Percentiles rank a stretch among this genome's conserved stretches.
Conservation (phyloP, 2,888 invertebrate genomes). For the Hydroisotoma schaefferi region DNA sequence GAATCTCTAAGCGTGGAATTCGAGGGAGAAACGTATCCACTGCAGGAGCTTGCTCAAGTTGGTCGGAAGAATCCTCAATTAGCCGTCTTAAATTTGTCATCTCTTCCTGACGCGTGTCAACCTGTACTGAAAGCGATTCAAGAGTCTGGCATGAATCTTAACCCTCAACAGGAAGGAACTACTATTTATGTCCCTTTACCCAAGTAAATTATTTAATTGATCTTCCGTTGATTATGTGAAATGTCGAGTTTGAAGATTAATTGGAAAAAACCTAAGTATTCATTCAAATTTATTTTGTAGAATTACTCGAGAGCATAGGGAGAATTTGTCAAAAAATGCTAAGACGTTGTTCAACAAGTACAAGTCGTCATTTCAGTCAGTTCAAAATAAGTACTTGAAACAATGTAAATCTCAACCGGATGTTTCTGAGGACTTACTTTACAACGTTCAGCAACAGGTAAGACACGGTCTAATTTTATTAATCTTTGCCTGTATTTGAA, state of each 20-base stretch:
- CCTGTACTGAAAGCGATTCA: constrained; percentile 70
- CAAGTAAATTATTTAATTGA: constrained; percentile 59
- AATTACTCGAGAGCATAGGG: constrained; percentile 89
- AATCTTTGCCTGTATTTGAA: no score
- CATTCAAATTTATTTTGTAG: constrained; percentile 53
- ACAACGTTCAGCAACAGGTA: constrained; percentile 62
- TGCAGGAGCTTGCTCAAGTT: constrained; percentile 86
- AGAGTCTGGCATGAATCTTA: constrained; percentile 82
- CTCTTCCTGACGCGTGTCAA: constrained; percentile 82
- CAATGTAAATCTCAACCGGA: constrained; percentile 67
- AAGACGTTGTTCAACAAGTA: constrained; percentile 75
- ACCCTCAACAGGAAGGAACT: constrained; percentile 92
- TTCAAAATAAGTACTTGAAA: constrained; percentile 69
- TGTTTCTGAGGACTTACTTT: constrained; percentile 67
- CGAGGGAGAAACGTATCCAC: constrained; percentile 73
- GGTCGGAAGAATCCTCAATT: constrained; percentile 81
- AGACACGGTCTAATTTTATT: background rate
- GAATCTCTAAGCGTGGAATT: constrained; percentile 71
- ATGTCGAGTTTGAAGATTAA: constrained; percentile 2
- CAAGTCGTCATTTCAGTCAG: constrained; percentile 69
- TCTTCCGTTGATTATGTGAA: no score
- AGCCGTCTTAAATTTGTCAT: constrained; percentile 75
- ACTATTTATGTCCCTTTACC: constrained; percentile 83
- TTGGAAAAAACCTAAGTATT: background rate
- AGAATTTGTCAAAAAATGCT: constrained; percentile 81